Evolutionary conservation across 2,888 invertebrate species (phyloP), one percentile per base, ranked within the genome.

Genomic region (Crematogaster levior): DNA sequence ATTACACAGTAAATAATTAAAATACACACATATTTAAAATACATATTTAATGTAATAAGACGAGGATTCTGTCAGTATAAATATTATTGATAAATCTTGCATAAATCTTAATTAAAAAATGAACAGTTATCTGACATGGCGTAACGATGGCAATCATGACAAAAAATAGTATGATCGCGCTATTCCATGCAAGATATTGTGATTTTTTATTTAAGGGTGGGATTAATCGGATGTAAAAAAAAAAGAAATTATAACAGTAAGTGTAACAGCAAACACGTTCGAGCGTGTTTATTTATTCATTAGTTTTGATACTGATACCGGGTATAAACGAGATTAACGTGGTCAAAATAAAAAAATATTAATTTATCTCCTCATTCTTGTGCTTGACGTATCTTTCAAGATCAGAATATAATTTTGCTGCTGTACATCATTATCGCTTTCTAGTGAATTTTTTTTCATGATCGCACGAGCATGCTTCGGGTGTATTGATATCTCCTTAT

Each of bases 251-350:
- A 18, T 5, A 51, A 12, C 37, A 63, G 24, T 24, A 12, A 34
- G 65, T 63, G 12, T 51, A 51, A 63, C 9, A 37, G n/a, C 24
- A 12, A 74, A 24, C 18, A 18, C 15, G 18, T 40, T 40, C n/a
- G 43, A 56, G n/a, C 34, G 43, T 70, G 12, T 58, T 56, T 58
- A 75, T 70, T 79, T 12, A 21, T 68, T 56, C 12, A 70, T 75
- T 65, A 75, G 37, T 30, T 27, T 4, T n/a, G 18, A 56, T 15
- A 34, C 43, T 48, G 56, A 3, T 43, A 43, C 1, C 18, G 18
- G n/a, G n/a, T n/a, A n/a, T n/a, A 10, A 60, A 46, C 3, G 24
- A 68, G 21, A 56, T 77, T 58, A 68, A 27, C 27, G 21, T 21
- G 5, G 6, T 9, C 56, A 15, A 46, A 70, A 40, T 40, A 65